A percentile compares a stretch with the other conserved stretches of the same genome.
phyloP scores from a whole-genome alignment of 2,113 vertebrate species.

The Blennius ocellaris region DNA sequence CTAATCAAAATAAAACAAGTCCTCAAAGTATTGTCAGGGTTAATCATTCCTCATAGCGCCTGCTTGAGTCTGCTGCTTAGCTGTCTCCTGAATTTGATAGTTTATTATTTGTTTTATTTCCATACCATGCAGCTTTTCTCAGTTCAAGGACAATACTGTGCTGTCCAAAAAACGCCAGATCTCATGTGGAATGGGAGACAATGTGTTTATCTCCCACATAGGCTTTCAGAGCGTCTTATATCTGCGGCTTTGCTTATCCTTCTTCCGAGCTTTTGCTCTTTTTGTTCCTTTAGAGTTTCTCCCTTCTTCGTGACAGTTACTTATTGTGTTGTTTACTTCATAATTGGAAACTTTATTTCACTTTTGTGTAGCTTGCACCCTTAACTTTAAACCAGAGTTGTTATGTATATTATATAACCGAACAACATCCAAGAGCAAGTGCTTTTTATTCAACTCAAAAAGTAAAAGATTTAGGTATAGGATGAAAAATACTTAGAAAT shows the following conservation, averaged over 20 bases:
- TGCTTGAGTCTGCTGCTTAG: slow-evolving; percentile 14
- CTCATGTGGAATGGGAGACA: slow-evolving; percentile 27
- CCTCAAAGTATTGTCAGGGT: slow-evolving; percentile 11
- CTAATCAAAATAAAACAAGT: slow-evolving; percentile 26
- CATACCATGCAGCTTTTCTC: slow-evolving; percentile 5
- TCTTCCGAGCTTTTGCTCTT: background rate
- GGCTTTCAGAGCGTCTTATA: slow-evolving; percentile 25
- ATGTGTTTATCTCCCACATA: slow-evolving; percentile 23
- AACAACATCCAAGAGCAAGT: too few relatives aligned
- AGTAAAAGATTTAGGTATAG: too few relatives aligned
- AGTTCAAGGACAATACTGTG: slow-evolving; percentile 33
- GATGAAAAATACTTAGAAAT: too few relatives aligned
- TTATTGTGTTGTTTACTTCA: slow-evolving; percentile 24
- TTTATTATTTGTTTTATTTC: background rate
- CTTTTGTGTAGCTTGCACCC: slow-evolving; percentile 11
- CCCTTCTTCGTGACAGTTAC: background rate
- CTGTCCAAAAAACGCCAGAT: slow-evolving; percentile 13
- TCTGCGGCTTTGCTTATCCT: slow-evolving; percentile 43
- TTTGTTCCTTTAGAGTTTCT: slow-evolving; percentile 21
- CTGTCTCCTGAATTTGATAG: background rate
- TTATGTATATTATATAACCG: background rate
- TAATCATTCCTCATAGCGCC: slow-evolving; percentile 8
- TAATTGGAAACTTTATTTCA: background rate
- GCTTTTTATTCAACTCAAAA: too few relatives aligned
- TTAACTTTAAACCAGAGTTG: slow-evolving; percentile 5